Evolutionary conservation across 2,888 invertebrate species (phyloP), one percentile per base, ranked within the genome.

Genomic region (Lumbricus terrestris): DNA sequence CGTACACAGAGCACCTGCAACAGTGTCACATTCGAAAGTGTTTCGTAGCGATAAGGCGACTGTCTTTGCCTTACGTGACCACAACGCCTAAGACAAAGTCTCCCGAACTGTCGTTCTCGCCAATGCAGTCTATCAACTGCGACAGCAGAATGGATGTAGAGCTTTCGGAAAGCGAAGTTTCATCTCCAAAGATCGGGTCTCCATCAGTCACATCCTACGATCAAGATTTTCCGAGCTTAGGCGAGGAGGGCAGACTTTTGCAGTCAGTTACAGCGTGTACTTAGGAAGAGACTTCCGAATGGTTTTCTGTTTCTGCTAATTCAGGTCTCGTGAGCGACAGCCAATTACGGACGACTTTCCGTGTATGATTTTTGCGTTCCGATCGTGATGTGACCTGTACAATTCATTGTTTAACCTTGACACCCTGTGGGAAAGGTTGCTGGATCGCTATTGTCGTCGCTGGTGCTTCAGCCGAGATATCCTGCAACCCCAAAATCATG

Each of bases 11-110:
- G 37, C 85, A 85, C 85, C 34, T 85, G 23, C 85, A 85, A n/a
- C n/a, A 69, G 85, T 37, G 37, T 33, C 85, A 85, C 35, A 85
- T 85, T 85, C 69, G 69, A 69, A 69, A 69, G 69, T 69, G 69
- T n/a, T 69, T 29, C n/a, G 69, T 69, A 16, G 8, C n/a, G 69
- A 69, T 69, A 1, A n/a, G n/a, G 69, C 69, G n/a, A 69, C 69
- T 69, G 29, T 29, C 69, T 69, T 69, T 69, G 69, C 69, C 69
- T n/a, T 69, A 29, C 11, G 69, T 11, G 69, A n/a, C 29, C 69
- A 69, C 69, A n/a, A 8, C 69, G 29, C 69, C n/a, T 13, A 69
- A 69, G 69, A 69, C 69, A 69, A n/a, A 29, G 69, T 8, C 69
- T 69, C 29, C n/a, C n/a, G 29, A 69, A n/a, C 6, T 69, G 69